Evolutionary conservation across 2,797 vertebrate genomes (phyloP), one percentile per base, ranked within the genome.

Genomic region (Pipistrellus pygmaeus): DNA sequence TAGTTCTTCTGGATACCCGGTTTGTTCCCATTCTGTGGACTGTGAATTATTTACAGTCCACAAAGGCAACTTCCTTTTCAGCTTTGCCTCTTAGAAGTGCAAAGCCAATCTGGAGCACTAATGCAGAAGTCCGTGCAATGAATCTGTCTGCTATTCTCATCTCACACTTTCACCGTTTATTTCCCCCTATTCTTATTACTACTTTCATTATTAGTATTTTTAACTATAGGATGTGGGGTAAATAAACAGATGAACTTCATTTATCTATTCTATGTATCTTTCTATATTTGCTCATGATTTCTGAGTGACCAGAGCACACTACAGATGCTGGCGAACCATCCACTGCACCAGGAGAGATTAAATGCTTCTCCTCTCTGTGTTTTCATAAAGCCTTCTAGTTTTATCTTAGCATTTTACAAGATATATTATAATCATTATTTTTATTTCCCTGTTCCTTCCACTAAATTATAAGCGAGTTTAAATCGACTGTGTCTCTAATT

Each of bases 381-480:
- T 83, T 35, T 55, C 51, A 80, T 13, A 71, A 84, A 69, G 57
- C 48, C 35, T 87, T 27, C 80, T 46, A 53, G 23, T 12, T 68
- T 91, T 86, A 91, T 80, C 60, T 90, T 60, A 71, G 25, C 53
- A 55, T 94, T 90, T 92, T 85, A 87, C 60, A 85, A 90, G 15
- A 84, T 57, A 8, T 23, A 81, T 84, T 84, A 84, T 80, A 90
- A 80, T 83, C 6, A 88, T 44, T 57, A 25, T 83, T 86, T 23
- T 85, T 90, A 73, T 46, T 81, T 85, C 23, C 14, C 46, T 91
- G 15, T 64, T 2, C 25, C 15, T 87, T 90, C 68, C 18, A 46
- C 17, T 86, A 77, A 91, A 88, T 93, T 95, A 32, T 86, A 91
- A 93, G 51, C n/a, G 91, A 91, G 12, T 85, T 77, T 84, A 85